Evolutionary conservation across 2,888 invertebrate genomes (phyloP), one percentile per base, ranked within the genome.

Genomic region (Cephus pulcher): DNA sequence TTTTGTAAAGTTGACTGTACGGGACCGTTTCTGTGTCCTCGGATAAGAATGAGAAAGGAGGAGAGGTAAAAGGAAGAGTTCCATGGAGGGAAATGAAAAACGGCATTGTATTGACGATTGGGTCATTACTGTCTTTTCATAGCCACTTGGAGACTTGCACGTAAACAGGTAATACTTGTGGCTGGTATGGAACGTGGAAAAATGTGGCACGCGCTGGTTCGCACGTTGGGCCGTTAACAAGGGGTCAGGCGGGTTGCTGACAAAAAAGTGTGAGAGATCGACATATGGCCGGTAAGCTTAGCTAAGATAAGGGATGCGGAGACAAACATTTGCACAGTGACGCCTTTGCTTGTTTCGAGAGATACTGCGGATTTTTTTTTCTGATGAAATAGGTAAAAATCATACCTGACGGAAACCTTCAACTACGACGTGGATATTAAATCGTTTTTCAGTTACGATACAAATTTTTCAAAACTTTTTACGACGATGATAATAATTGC

Each of bases 271-370:
- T 86, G 87, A 85, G 86, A 86, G 85, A 85, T 83, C 80, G 85
- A 83, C 88, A 89, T 88, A 89, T 89, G 90, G 86, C 85, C 83
- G 86, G 86, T 88, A 89, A 89, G 87, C 88, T 86, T 82, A 83
- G 81, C 83, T 81, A 84, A 83, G 89, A 89, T 89, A 89, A 89
- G 88, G 85, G 85, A 86, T 79, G 81, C 81, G 76, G 75, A 82
- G 73, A 83, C 85, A 88, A 89, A 89, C 88, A 89, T 89, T 89
- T 89, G 86, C 80, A 78, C 75, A 77, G 81, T 86, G 88, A 86
- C 86, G 86, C 87, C 87, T 87, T 88, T 81, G 82, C 84, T 82
- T 82, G 56, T 30, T 12, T 12, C 32, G 30, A 34, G 32, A 37
- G 74, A 74, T 74, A 74, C 35, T 71, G 71, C 23, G 71, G 3